These are phyloP conservation scores for Leptinotarsa peninsularis DNA, from an alignment of 2,888 invertebrate species.

Conservation along the genomic window DNA sequence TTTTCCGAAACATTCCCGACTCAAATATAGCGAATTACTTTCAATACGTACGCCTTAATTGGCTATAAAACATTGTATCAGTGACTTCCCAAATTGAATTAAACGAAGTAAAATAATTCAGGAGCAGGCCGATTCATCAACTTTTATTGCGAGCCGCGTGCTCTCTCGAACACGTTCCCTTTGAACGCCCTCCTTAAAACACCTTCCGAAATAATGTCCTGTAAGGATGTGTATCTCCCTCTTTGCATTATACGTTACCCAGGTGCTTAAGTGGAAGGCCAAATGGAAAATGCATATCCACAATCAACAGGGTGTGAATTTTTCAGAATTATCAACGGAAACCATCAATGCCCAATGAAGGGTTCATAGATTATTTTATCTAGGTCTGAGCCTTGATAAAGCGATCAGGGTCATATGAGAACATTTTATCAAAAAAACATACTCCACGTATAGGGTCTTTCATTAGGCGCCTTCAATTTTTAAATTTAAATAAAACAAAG, in stretches of 20 bases:
- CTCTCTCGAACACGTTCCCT: conserved; percentile 12
- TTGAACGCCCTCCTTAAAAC: conserved; percentile 18
- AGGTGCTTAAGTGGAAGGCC: conserved; percentile 22
- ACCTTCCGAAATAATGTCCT: conserved; percentile 21
- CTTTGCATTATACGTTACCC: conserved; percentile 17
- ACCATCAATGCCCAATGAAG: background rate
- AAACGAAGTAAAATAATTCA: conserved; percentile 25
- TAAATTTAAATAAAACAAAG: no score
- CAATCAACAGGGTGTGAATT: conserved; percentile 13
- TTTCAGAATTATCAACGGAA: conserved; percentile 12
- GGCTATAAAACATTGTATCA: conserved; percentile 21
- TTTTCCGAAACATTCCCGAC: background rate
- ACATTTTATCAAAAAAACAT: no score
- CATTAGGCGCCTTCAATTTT: no score
- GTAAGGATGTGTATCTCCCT: background rate
- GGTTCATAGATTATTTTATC: no score
- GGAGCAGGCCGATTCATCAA: conserved; percentile 22
- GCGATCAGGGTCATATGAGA: no score
- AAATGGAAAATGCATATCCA: conserved; percentile 31
- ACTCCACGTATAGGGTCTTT: no score
- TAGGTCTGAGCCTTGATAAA: no score
- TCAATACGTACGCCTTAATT: background rate
- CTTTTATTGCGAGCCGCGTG: conserved; percentile 23
- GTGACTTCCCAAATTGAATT: conserved; percentile 20
- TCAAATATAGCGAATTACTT: background rate